Evolutionary conservation across 1,140 invertebrate species (phyloP).

Genomic region (Battus philenor): DNA sequence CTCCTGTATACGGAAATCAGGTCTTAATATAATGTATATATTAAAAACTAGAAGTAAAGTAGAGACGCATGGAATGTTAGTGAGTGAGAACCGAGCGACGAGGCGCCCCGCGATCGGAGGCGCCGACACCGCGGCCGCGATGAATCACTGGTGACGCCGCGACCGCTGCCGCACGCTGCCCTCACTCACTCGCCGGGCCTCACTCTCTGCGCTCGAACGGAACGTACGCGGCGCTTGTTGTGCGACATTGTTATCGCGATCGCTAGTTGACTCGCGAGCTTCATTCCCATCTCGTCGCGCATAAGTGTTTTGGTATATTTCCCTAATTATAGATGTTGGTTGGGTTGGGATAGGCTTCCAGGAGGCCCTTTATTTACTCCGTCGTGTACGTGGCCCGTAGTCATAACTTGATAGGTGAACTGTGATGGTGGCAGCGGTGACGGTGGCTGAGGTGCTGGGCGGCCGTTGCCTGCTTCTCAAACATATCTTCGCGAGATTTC

Average conservation of each 20-base stretch:
- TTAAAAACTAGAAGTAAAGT: no score
- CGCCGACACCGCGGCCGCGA: slow-evolving; percentile 1
- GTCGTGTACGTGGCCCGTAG: neutral
- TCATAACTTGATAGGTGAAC: neutral
- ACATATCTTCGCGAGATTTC: slow-evolving; percentile 22
- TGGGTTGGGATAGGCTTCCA: neutral
- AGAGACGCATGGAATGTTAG: neutral
- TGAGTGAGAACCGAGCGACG: neutral
- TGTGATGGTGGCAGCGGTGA: slow-evolving; percentile 17
- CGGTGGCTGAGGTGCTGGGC: slow-evolving; percentile 19
- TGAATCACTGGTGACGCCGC: no score
- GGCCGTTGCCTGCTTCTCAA: slow-evolving; percentile 11
- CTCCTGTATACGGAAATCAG: no score
- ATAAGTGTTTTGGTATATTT: slow-evolving; percentile 4
- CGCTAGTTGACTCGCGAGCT: slow-evolving; percentile 10
- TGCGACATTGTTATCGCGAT: slow-evolving; percentile 14
- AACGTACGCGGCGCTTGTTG: slow-evolving; percentile 29
- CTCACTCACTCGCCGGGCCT: slow-evolving; percentile 18
- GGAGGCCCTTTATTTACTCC: neutral
- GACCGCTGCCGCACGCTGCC: neutral
- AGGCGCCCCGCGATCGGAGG: neutral
- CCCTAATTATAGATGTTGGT: neutral
- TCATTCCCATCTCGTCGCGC: neutral
- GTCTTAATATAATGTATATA: no score
- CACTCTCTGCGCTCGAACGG: slow-evolving; percentile 26